These are phyloP conservation scores for Nemurella pictetii DNA, from an alignment of 2,888 invertebrate species.

Conservation along the genomic window DNA sequence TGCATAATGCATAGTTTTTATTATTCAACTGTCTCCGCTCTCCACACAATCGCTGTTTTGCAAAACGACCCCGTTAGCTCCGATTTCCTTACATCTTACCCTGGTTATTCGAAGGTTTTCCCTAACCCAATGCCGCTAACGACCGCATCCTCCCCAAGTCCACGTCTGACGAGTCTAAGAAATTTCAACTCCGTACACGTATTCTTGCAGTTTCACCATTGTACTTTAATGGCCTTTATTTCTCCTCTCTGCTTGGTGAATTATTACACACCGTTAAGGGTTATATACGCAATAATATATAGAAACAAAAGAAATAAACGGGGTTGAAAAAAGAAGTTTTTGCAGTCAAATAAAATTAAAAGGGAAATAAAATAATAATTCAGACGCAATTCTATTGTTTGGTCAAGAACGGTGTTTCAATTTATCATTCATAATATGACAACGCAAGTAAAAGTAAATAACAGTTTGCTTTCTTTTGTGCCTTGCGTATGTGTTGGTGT, in stretches of 20 bases:
- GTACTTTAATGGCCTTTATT: conserved; percentile 25
- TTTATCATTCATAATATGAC: not conserved
- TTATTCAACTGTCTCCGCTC: not conserved
- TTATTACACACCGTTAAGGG: conserved; percentile 21
- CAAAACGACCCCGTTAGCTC: not conserved
- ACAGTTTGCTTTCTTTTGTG: not conserved
- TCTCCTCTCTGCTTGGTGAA: conserved; percentile 2
- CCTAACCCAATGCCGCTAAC: conserved; percentile 5
- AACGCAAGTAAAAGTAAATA: not conserved
- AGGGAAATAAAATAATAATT: not conserved
- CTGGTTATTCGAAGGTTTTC: not conserved
- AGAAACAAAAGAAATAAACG: conserved; percentile 18
- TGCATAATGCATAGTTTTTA: not conserved
- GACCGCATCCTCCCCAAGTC: not conserved
- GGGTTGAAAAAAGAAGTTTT: conserved; percentile 6
- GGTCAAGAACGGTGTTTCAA: not conserved
- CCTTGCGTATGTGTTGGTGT: not conserved
- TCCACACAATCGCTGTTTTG: not conserved
- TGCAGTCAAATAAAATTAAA: not conserved
- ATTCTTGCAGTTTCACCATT: conserved; percentile 21
- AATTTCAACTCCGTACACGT: conserved; percentile 18
- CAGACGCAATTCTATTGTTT: not conserved
- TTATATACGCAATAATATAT: conserved; percentile 13
- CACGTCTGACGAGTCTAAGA: not conserved
- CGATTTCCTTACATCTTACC: not conserved